Base-by-base conservation (phyloP, 2,888 invertebrate species). In the Hirtodrosophila cameraria region DNA sequence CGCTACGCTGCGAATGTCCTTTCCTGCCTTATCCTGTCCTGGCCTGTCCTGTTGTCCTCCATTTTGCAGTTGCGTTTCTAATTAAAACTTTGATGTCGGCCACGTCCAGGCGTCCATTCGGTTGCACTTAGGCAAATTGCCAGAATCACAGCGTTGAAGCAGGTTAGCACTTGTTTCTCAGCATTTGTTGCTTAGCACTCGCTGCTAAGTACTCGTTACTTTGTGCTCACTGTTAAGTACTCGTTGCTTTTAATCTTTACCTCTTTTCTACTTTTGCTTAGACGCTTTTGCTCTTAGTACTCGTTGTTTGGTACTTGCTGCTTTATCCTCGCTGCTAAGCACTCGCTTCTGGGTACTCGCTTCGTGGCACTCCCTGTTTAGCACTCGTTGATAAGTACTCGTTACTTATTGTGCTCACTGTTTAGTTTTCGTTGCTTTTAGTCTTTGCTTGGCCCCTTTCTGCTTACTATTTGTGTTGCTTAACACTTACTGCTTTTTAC, bases 91-190 rank as follows among this genome's bases (percentile, higher is more conserved):
- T 80, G 33, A 63, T 73, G 60, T 60, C 69, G 45, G 38, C 38
- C 49, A 33, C 63, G 63, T 59, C 68, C 55, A 64, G 42, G 41
- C 63, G 50, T 52, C 59, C 59, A 68, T 68, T 72, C 43, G 58
- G 12, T 42, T 80, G 84, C 79, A 80, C 79, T 80, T 80, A 80
- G 81, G 81, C 81, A 80, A 83, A 80, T 80, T 80, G 84, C 84
- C 81, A 83, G 68, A 55, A 58, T 60, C 58, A 55, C 62, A 65
- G 43, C 62, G 43, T 20, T 33, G 11, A 41, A 35, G 35, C 25
- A 45, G 33, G 28, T 25, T 46, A 8, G n/a, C 41, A 30, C 45
- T 45, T 13, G 23, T 30, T 27, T 9, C 8, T 27, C 9, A 18
- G 6, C 6, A 11, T 4, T 2, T 3, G 13, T 7, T 20, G 0